Base-by-base conservation (phyloP, 2,113 vertebrate species). In the Polypterus bichir region DNA sequence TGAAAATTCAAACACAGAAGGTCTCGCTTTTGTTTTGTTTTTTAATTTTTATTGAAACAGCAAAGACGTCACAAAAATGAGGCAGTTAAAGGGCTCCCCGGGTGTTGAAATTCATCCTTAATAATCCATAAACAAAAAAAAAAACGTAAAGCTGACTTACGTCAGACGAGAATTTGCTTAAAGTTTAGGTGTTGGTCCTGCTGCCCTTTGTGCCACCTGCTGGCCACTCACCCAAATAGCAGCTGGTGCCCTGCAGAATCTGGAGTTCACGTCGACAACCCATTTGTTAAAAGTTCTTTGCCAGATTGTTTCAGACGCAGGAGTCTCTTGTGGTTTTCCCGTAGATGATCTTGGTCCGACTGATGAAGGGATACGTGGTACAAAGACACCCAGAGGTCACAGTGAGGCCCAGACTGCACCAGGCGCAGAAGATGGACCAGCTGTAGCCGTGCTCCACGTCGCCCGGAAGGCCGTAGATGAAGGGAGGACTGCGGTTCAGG, bases 401-500 rank as follows among this genome's bases (percentile, higher is more conserved):
- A 0, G 74, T 88, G 49, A 94, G 81, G 64, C 84, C 87, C 69
- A 92, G 81, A 59, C 88, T 91, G 70, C 83, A 82, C 85, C 88
- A 91, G 65, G 88, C 88, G 4, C 86, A 88, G 70, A 86, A 87
- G 69, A 91, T 78, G 3, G 90, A 91, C 88, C 89, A 93, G 68
- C 89, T 87, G 46, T 89, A 92, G 47, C 87, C 83, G 0, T 91
- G 89, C 48, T 92, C 88, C 76, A 91, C 88, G 0, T 90, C 87
- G 0, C 67, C 65, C 0, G 89, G 92, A 60, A 94, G 81, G 5
- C 87, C 87, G 3, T 88, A 92, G 77, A 92, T 83, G 7, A 87
- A 88, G 47, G 84, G 86, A 0, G 88, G 88, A 61, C 84, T 84
- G 45, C 91, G 84, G 63, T 88, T 88, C 60, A 92, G 77, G 68